These are phyloP conservation scores for Drosophila monieri DNA, from an alignment of 2,888 invertebrate genomes.

Conservation along the genomic window DNA sequence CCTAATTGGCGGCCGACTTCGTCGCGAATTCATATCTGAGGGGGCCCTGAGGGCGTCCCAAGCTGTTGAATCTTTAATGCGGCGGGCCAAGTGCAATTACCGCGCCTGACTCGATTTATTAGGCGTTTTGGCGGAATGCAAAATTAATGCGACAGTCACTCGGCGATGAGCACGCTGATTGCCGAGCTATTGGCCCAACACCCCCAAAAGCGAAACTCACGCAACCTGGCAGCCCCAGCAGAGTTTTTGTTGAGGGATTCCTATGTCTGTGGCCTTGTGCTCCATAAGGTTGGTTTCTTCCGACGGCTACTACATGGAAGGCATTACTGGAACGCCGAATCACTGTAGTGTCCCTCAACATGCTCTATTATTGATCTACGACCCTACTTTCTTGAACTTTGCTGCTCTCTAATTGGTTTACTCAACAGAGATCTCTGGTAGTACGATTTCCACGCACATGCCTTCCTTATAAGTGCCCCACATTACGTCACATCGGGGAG, in stretches of 20 bases:
- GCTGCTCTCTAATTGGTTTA: neutral
- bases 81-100: constrained; percentile 39
- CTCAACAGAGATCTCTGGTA: neutral
- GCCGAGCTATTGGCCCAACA: constrained; percentile 56
- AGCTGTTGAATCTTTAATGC: constrained; percentile 62
- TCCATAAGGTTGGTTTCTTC: constrained; percentile 5
- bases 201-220: constrained; percentile 58
- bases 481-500: constrained; percentile 20
- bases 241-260: neutral
- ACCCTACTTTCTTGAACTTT: neutral
- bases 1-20: constrained; percentile 55
- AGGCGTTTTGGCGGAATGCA: constrained; percentile 57
- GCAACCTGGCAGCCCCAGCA: constrained; percentile 37
- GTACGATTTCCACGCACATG: neutral
- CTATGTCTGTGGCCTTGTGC: neutral
- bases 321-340: too few relatives aligned
- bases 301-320: neutral
- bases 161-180: constrained; percentile 53
- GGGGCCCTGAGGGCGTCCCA: constrained; percentile 42
- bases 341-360: constrained; percentile 11
- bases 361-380: constrained; percentile 9
- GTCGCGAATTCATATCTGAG: constrained; percentile 44
- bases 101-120: constrained; percentile 47
- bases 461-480: neutral
- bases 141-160: constrained; percentile 61